A percentile compares a stretch with the other conserved stretches of the same genome.
Conservation (phyloP, 2,113 vertebrate genomes). For the Lagenorhynchus albirostris region DNA sequence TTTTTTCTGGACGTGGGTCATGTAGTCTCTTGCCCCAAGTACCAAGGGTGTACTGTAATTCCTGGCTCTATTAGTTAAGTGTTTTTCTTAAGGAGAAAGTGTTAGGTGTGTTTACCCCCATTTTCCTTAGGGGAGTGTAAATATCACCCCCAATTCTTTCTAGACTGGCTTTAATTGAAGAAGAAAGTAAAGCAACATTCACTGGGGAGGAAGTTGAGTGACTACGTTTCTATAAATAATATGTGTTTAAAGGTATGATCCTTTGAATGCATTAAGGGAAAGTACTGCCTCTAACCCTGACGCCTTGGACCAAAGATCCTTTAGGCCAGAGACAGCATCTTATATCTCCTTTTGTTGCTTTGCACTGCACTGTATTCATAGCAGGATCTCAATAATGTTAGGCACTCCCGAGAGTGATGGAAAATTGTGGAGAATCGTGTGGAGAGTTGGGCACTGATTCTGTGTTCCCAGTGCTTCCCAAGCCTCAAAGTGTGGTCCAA, state of each 20-base stretch:
- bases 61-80: conserved; percentile 67
- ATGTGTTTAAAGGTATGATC: background rate
- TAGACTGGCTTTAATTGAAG: conserved; percentile 72
- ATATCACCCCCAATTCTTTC: conserved; percentile 77
- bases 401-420: background rate
- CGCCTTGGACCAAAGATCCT: background rate
- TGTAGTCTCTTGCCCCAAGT: background rate
- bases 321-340: background rate
- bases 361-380: background rate
- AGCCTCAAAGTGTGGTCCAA: background rate
- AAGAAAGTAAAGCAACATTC: conserved; percentile 62
- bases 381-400: background rate
- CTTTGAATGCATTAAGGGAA: conserved; percentile 37
- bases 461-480: background rate
- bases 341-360: background rate
- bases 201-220: background rate
- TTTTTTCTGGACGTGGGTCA: conserved; percentile 40
- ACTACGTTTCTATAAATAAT: conserved; percentile 50
- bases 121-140: conserved; percentile 73
- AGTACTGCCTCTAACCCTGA: background rate
- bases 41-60: conserved; percentile 27
- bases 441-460: background rate
- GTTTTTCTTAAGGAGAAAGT: conserved; percentile 74
- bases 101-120: conserved; percentile 58
- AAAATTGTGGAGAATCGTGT: background rate